Conservation (phyloP, 1,140 invertebrate species). For the Neodiprion fabricii region DNA sequence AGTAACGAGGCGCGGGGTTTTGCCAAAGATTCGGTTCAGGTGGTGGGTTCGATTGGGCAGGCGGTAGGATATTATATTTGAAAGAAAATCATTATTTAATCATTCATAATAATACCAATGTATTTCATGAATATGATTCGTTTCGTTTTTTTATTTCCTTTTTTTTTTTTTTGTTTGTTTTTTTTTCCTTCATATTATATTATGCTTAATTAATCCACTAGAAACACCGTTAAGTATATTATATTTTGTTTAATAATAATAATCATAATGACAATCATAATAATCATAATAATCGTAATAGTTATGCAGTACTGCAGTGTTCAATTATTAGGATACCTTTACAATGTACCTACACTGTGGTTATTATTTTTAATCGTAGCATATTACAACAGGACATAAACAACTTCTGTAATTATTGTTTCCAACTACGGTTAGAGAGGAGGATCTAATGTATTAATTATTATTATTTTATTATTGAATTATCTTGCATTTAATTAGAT, state of each 20-base stretch:
- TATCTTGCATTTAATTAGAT: conserved; percentile 10
- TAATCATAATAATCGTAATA: conserved; percentile 18
- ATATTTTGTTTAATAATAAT: conserved; percentile 38
- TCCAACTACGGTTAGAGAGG: conserved; percentile 7
- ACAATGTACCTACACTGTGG: conserved; percentile 7
- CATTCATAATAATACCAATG: conserved; percentile 52
- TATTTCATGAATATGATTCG: conserved; percentile 52
- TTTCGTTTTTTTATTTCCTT: conserved; percentile 1
- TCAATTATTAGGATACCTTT: background rate
- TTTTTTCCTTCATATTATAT: conserved; percentile 47
- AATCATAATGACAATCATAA: conserved; percentile 36
- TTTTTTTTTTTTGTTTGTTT: conserved; percentile 17
- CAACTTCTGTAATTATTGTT: background rate
- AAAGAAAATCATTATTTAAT: conserved; percentile 52
- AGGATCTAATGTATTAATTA: conserved; percentile 1
- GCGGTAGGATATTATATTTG: background rate
- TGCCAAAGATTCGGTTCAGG: background rate
- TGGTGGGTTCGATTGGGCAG: background rate
- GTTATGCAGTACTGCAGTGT: conserved; percentile 5
- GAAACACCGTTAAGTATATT: conserved; percentile 55
- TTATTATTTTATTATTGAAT: background rate
- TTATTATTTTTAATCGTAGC: conserved; percentile 1
- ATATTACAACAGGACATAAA: conserved; percentile 2
- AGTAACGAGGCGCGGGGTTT: too few relatives aligned
- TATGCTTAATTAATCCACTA: conserved; percentile 57